Conservation (phyloP, 2,113 vertebrate genomes). For the Struthio camelus region DNA sequence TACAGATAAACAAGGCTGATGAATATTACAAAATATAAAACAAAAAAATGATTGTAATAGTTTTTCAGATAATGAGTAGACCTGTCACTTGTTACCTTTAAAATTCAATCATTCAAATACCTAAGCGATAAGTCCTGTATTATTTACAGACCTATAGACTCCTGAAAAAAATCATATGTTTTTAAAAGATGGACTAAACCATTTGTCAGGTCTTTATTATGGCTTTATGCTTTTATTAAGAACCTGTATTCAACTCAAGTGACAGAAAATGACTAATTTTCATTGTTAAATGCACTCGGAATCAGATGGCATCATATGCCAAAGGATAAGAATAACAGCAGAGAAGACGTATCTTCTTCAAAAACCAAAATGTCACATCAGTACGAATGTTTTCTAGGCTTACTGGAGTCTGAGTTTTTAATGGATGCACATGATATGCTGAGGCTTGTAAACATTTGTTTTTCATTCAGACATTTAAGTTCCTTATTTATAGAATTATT, state of each 20-base stretch:
- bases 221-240: neutral
- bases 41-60: neutral
- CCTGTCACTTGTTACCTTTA: neutral
- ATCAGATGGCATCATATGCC: neutral
- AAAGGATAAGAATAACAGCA: neutral
- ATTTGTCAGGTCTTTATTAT: neutral
- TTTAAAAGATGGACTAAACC: neutral
- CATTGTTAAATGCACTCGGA: neutral
- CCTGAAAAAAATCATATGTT: neutral
- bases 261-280: neutral
- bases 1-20: neutral
- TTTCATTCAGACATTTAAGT: too few species aligned
- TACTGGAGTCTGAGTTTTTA: constrained; percentile 30
- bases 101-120: neutral
- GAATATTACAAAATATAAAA: neutral
- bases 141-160: neutral
- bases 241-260: neutral
- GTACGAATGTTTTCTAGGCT: neutral
- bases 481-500: constrained; percentile 41
- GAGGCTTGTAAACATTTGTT: constrained; percentile 34
- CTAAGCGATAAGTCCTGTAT: neutral
- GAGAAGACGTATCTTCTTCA: neutral
- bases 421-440: neutral
- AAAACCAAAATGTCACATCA: neutral
- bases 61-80: neutral